Conservation (phyloP, 2,797 vertebrate genomes). For the Lepus townsendii region DNA sequence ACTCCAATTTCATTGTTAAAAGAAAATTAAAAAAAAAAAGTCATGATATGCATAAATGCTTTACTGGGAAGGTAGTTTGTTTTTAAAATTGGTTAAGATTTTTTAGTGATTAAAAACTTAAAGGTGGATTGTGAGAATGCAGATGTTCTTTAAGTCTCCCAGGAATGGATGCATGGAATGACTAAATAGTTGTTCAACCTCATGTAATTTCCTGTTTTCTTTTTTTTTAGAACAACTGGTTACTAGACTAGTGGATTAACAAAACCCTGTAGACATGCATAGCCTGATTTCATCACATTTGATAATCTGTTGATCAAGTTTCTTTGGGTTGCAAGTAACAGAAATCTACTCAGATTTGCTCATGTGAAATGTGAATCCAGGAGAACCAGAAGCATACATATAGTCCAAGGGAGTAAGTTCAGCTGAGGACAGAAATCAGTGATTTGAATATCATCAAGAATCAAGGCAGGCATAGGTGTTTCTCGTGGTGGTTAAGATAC, state of each 20-base stretch:
- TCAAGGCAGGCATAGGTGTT: neutral
- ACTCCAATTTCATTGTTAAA: constrained; percentile 15
- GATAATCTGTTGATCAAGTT: neutral
- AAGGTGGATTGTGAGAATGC: neutral
- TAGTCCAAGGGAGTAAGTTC: constrained; percentile 12
- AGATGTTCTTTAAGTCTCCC: constrained; percentile 8
- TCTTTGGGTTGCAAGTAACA: constrained; percentile 25
- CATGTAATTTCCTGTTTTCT: neutral
- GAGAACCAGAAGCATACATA: neutral
- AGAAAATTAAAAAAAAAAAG: neutral
- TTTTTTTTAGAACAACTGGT: neutral
- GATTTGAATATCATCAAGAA: neutral
- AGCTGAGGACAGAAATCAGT: neutral
- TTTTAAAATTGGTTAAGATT: constrained; percentile 7
- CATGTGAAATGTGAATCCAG: neutral
- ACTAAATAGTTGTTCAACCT: constrained; percentile 15
- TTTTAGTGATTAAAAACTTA: neutral
- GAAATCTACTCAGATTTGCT: constrained; percentile 27
- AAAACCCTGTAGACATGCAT: neutral
- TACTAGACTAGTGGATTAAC: constrained; percentile 10
- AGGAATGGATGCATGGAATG: neutral
- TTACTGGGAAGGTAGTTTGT: neutral
- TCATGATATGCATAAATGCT: neutral
- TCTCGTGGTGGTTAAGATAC: too few relatives aligned
- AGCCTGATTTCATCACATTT: neutral